Evolutionary conservation across 1,140 invertebrate genomes (phyloP).

Genomic region (Zelostemma sp.): DNA sequence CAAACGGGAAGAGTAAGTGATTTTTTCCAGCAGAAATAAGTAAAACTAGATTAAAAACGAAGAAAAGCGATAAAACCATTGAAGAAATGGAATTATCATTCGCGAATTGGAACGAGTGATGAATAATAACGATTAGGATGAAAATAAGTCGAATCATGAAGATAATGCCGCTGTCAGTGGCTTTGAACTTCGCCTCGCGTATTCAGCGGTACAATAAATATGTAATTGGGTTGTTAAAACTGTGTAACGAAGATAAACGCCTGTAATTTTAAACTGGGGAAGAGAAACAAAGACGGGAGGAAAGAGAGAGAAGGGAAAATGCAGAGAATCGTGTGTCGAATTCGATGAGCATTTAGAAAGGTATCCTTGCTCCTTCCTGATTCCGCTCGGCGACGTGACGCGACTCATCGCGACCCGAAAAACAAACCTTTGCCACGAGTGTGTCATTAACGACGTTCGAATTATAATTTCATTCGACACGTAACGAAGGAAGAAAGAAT

Average conservation of each 20-base stretch:
- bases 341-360: conserved; percentile 1
- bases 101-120: neutral
- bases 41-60: neutral
- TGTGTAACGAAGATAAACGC: neutral
- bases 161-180: neutral
- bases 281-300: neutral
- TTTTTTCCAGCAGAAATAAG: neutral
- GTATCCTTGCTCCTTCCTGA: neutral
- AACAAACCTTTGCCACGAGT: too few relatives aligned
- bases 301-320: neutral
- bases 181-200: neutral
- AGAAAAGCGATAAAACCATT: neutral
- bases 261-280: neutral
- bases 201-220: neutral
- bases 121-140: too few relatives aligned
- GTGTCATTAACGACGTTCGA: conserved; percentile 2
- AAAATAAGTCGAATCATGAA: too few relatives aligned
- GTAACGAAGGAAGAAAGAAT: neutral
- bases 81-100: neutral
- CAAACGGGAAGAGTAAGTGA: neutral
- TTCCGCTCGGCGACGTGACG: neutral
- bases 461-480: neutral
- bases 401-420: neutral
- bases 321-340: neutral
- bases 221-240: conserved; percentile 4